A percentile compares a stretch with the other conserved stretches of the same genome.
Evolutionary conservation across 2,888 invertebrate species (phyloP).

Genomic region (Eilema sororculum): DNA sequence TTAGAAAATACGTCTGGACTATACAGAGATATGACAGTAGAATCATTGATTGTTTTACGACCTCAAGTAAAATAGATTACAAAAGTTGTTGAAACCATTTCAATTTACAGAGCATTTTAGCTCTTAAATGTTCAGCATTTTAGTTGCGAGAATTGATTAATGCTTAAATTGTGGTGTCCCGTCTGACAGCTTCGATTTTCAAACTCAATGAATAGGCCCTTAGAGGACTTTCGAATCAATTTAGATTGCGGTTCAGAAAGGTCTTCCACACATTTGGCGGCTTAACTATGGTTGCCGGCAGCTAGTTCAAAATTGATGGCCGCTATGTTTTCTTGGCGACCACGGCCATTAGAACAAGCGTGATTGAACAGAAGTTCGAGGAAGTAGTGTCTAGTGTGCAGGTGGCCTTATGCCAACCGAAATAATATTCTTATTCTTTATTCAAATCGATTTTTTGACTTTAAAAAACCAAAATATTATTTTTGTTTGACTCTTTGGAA

Average conservation of each 20-base stretch:
- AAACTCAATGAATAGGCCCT: not conserved
- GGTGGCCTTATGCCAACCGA: not conserved
- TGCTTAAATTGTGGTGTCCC: not conserved
- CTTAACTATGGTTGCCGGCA: too few species aligned
- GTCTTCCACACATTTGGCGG: too few species aligned
- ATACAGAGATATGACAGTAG: slow-evolving; percentile 3
- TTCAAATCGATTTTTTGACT: not conserved
- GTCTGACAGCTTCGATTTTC: not conserved
- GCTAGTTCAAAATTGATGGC: too few species aligned
- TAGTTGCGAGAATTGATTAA: too few species aligned
- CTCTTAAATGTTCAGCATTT: not conserved
- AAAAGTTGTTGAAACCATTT: not conserved
- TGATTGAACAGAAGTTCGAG: not conserved
- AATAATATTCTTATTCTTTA: not conserved
- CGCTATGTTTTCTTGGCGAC: not conserved
- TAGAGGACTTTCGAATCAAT: too few species aligned
- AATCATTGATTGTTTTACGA: not conserved
- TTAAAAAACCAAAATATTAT: too few species aligned
- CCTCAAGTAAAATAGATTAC: not conserved
- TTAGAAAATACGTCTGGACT: slow-evolving; percentile 40
- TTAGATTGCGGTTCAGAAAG: too few species aligned
- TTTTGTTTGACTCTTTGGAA: not conserved
- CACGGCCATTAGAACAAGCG: not conserved
- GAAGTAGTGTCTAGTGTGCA: not conserved
- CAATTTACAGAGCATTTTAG: not conserved